Base-by-base conservation (phyloP, 2,888 invertebrate genomes). In the Lumbricus terrestris region DNA sequence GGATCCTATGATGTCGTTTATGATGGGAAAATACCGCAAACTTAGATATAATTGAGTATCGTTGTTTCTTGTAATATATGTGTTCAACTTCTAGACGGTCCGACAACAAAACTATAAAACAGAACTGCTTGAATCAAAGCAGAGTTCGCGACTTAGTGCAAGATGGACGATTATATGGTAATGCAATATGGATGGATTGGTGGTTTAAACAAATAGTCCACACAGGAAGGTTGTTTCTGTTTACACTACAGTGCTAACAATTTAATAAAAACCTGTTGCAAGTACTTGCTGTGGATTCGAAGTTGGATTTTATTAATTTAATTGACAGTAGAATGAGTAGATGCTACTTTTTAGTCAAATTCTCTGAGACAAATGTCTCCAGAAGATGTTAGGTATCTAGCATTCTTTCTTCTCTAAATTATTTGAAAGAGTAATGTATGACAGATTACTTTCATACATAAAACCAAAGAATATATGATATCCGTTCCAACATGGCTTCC, bases 11-110 rank as follows among this genome's bases (percentile, higher is more conserved):
- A 85, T 85, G 34, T 34, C 85, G 20, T 85, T 35, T 85, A 85
- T 85, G 34, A 85, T 85, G 85, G 85, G 85, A 18, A 85, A 35
- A 85, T 85, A 85, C 85, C 85, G 85, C 85, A 85, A 85, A 35
- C 85, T 35, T 35, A 34, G 85, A 85, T 85, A 85, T 85, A 37
- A 85, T 33, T 85, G 37, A 37, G 15, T 69, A n/a, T 29, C 69
- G n/a, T 69, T 69, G 23, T 69, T 15, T 8, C n/a, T 69, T 69
- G 69, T 69, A 69, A 29, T 69, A 29, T 69, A 16, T 47, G 23
- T n/a, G n/a, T 29, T 29, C 11, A 69, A 69, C 69, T 6, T n/a
- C 69, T 47, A 47, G 47, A 47, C 20, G n/a, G n/a, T n/a, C n/a
- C 69, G 69, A 69, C n/a, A n/a, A n/a, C n/a, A n/a, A 69, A 69